These are phyloP conservation scores for Adelognathus sp. DNA, from an alignment of 2,888 invertebrate species.

Conservation along the genomic window DNA sequence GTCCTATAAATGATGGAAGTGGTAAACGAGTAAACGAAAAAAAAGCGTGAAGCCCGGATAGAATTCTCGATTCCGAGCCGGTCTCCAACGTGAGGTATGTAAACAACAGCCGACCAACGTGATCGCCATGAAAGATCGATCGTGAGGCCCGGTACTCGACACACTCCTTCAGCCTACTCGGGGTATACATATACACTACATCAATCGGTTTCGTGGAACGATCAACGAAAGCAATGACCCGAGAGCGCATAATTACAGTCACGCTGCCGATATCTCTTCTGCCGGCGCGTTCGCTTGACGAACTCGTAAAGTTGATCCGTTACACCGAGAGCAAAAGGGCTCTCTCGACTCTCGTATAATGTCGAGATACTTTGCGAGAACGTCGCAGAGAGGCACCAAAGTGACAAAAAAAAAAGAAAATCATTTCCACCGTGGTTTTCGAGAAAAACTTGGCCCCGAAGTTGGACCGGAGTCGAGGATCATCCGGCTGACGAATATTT, in stretches of 20 bases:
- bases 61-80: conserved; percentile 75
- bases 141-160: conserved; percentile 59
- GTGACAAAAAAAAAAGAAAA: not conserved
- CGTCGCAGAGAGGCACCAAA: conserved; percentile 10
- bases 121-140: conserved; percentile 74
- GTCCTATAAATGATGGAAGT: conserved; percentile 12
- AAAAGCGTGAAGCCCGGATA: conserved; percentile 50
- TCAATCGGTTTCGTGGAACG: conserved; percentile 72
- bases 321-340: not conserved
- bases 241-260: conserved; percentile 51
- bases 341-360: not conserved
- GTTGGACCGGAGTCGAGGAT: not conserved
- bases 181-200: conserved; percentile 13
- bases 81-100: conserved; percentile 73
- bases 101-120: conserved; percentile 77
- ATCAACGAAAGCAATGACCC: conserved; percentile 66
- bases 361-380: conserved; percentile 4
- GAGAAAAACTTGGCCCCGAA: not conserved
- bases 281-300: conserved; percentile 30
- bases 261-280: conserved; percentile 51
- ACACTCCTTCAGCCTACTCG: conserved; percentile 30
- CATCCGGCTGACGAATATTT: conserved; percentile 1
- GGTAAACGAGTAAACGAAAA: conserved; percentile 42
- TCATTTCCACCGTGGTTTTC: not conserved
- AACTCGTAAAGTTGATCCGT: conserved; percentile 46